Base-by-base conservation (phyloP, 2,797 vertebrate genomes). In the Phataginus tetradactyla region DNA sequence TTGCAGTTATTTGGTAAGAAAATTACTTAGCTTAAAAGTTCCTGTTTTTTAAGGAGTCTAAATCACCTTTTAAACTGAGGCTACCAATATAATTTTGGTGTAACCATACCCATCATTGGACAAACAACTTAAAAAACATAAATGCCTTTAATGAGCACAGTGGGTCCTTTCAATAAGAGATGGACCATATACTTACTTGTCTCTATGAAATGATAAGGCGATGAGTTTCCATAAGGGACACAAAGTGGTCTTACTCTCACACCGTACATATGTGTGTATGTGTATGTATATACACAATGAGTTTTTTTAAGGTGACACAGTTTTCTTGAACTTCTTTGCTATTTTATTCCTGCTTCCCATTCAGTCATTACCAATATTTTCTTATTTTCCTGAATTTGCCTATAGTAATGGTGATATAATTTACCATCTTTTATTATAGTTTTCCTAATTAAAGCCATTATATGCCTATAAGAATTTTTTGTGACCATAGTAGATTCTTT, bases 21-120 rank as follows among this genome's bases (percentile, higher is more conserved):
- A 91, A 95, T 86, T 61, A 81, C 32, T 61, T 96, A 96, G 18
- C 20, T 90, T 93, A 61, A 88, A 68, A 55, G 11, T 91, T 86
- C 20, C 15, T 15, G 17, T 64, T 77, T 93, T 86, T 95, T 39
- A 66, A 78, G 74, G 12, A 92, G 3, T 72, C 37, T 69, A 66
- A 80, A 12, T 78, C 4, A n/a, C 66, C 83, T 90, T 84, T 34
- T 86, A n/a, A 34, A 20, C 34, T 53, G 45, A 95, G 25, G 71
- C n/a, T 79, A 71, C 34, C 55, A 79, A 2, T 95, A 27, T 53
- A 69, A 94, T 84, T 92, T 94, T 86, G 29, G 17, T 90, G 0
- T 80, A 91, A 75, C 84, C 71, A 72, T 59, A 79, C 29, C 3
- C 51, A 59, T 85, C 37, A 61, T 42, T 92, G 8, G 20, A 61